Base-by-base conservation (phyloP, 2,113 vertebrate species). In the Dasypus novemcinctus region DNA sequence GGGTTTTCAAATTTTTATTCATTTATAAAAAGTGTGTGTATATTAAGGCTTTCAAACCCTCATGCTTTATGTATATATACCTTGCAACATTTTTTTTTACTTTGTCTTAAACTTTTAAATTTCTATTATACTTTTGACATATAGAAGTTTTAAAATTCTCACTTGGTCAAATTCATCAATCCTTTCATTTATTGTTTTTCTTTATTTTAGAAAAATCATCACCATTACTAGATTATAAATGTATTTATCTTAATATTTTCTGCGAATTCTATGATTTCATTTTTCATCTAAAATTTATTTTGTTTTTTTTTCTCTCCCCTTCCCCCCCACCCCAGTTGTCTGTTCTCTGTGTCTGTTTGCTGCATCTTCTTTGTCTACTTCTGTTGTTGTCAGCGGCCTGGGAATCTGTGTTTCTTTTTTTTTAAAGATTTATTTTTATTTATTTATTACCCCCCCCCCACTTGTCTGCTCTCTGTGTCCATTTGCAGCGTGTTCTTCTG, bases 231-330 rank as follows among this genome's bases (percentile, higher is more conserved):
- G 1, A 15, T 72, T 64, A 79, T 57, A 46, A 38, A 88, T 84
- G 72, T 57, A 94, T 66, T 87, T 91, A 43, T 29, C 27, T 9
- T 88, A 78, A 64, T 64, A 61, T 63, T 80, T 74, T 81, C 61
- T 75, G 87, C 23, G 81, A 52, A 41, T 41, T 46, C 78, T 78
- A 76, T 96, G 10, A 78, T 92, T 78, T 88, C 3, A 63, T 71
- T 66, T 78, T 83, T 63, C 6, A 59, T 88, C 27, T 72, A 64
- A 11, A 88, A 57, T 78, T 83, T 66, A 94, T 94, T 84, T 88
- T 78, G 25, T n/a, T n/a, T n/a, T n/a, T n/a, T n/a, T n/a, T n/a
- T n/a, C n/a, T n/a, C n/a, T n/a, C n/a, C n/a, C n/a, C n/a, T n/a
- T n/a, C n/a, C n/a, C n/a, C n/a, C n/a, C n/a, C n/a, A n/a, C n/a